phyloP scores from a whole-genome alignment of 2,888 invertebrate genomes.

The Aspidiotus rigidus region DNA sequence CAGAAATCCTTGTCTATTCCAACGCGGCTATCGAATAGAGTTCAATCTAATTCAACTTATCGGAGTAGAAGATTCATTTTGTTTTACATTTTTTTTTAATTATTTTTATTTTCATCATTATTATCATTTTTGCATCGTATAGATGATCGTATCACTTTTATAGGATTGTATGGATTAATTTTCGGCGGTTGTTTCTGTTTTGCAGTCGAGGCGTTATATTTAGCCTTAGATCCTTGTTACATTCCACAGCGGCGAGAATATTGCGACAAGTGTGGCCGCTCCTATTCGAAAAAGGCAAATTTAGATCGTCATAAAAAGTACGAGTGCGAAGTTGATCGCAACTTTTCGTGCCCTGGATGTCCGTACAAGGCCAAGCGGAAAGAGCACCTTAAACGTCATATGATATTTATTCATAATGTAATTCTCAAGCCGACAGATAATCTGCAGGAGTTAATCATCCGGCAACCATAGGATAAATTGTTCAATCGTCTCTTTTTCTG shows the following conservation, averaged over 20 bases:
- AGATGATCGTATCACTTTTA: too few species aligned
- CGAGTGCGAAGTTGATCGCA: conserved; percentile 44
- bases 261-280: conserved; percentile 40
- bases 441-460: conserved; percentile 18
- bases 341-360: conserved; percentile 44
- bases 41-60: too few species aligned
- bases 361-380: conserved; percentile 43
- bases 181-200: background rate
- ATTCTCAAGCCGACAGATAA: conserved; percentile 22
- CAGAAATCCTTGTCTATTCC: too few species aligned
- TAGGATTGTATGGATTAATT: background rate
- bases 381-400: conserved; percentile 41
- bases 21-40: too few species aligned
- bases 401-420: conserved; percentile 35
- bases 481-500: too few species aligned
- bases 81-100: conserved; percentile 2
- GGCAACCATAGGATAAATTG: background rate
- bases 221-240: background rate
- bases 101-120: background rate
- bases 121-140: too few species aligned
- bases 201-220: background rate
- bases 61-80: background rate
- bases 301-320: conserved; percentile 38
- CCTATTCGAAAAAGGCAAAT: conserved; percentile 37
- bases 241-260: conserved; percentile 10